A percentile compares a stretch with the other conserved stretches of the same genome.
Conservation (phyloP, 2,113 vertebrate genomes). For the Vulpes lagopus region DNA sequence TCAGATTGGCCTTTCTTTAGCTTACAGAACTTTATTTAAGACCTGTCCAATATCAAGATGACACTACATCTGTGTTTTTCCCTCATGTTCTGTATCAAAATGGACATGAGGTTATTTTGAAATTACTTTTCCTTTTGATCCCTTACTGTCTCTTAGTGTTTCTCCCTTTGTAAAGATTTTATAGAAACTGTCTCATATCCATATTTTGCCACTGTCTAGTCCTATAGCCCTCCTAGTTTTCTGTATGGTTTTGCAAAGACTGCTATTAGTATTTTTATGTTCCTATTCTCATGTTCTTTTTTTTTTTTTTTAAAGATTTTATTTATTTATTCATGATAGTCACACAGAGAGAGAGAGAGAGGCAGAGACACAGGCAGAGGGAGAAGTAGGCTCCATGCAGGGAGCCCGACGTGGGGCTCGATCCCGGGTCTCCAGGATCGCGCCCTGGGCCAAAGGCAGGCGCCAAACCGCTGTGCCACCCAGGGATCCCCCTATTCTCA, state of each 20-base stretch:
- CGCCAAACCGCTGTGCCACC: too few species aligned
- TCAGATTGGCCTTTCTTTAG: neutral
- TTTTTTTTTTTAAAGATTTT: too few species aligned
- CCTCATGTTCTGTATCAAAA: neutral
- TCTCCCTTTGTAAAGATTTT: slow-evolving; percentile 36
- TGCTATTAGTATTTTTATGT: neutral
- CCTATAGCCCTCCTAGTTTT: neutral
- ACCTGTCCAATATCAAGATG: neutral
- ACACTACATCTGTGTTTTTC: neutral
- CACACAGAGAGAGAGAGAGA: too few species aligned
- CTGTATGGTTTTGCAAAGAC: neutral
- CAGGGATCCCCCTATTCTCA: too few species aligned
- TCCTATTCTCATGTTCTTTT: slow-evolving; percentile 41
- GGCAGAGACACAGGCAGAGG: too few species aligned
- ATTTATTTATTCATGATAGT: too few species aligned
- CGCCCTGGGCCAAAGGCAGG: too few species aligned
- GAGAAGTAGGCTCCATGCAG: too few species aligned
- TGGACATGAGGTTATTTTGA: neutral
- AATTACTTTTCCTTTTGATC: slow-evolving; percentile 28
- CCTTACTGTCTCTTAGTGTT: neutral
- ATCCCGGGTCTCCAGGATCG: too few species aligned
- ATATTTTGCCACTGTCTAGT: neutral
- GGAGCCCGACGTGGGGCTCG: too few species aligned
- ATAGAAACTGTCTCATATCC: neutral
- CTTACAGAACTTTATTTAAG: neutral